Conservation (phyloP, 2,113 vertebrate genomes). For the Deroptyus accipitrinus region DNA sequence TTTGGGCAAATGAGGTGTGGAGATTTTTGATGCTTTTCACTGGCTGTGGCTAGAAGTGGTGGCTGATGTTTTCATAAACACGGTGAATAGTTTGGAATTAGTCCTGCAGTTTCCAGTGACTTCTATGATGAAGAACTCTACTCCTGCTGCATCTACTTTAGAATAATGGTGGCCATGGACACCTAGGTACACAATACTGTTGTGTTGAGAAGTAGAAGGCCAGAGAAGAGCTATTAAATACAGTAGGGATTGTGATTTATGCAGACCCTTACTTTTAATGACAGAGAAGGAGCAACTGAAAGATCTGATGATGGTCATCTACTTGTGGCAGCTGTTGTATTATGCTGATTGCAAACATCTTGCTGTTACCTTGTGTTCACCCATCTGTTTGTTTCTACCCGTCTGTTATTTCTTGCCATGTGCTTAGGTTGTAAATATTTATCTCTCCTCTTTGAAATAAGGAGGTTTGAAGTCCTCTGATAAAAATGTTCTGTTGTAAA, state of each 20-base stretch:
- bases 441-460: not conserved
- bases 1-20: not conserved
- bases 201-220: not conserved
- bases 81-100: not conserved
- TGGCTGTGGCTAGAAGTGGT: not conserved
- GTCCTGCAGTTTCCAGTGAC: not conserved
- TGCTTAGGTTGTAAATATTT: not conserved
- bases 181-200: not conserved
- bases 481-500: not conserved
- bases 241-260: not conserved
- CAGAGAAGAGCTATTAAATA: not conserved
- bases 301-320: not conserved
- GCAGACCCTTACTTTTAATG: not conserved
- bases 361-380: conserved; percentile 17
- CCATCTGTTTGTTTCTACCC: conserved; percentile 36
- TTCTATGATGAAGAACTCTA: not conserved
- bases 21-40: not conserved
- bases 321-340: conserved; percentile 33
- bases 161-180: not conserved
- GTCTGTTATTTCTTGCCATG: conserved; percentile 26
- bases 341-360: not conserved
- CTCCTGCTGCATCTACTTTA: not conserved
- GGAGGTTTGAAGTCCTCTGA: not conserved
- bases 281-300: not conserved
- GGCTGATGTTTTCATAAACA: not conserved